Conservation (phyloP, 2,888 invertebrate species). For the Cosmopolites sordidus region DNA sequence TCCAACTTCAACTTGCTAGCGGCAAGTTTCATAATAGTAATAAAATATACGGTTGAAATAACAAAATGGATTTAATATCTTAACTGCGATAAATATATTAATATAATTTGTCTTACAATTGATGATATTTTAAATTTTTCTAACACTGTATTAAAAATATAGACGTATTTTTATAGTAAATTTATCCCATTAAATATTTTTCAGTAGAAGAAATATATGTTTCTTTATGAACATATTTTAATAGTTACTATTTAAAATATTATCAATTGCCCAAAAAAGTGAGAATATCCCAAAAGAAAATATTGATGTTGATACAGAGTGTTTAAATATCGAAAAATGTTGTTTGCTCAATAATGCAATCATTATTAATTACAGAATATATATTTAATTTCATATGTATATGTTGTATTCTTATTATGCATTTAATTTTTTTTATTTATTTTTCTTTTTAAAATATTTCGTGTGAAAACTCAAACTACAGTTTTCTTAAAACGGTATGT, state of each 20-base stretch:
- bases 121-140: too few species aligned
- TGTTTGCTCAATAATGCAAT: conserved; percentile 6
- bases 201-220: background rate
- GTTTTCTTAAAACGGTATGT: too few species aligned
- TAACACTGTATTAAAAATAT: too few species aligned
- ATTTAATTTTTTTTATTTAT: background rate
- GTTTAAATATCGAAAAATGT: background rate
- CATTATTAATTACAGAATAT: background rate
- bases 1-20: conserved; percentile 25
- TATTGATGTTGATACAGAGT: background rate
- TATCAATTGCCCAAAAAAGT: background rate
- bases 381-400: background rate
- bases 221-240: too few species aligned
- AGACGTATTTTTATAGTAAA: too few species aligned
- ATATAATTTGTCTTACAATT: too few species aligned
- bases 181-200: background rate
- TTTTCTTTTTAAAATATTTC: too few species aligned
- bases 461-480: too few species aligned
- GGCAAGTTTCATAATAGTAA: conserved; percentile 9
- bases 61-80: too few species aligned
- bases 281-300: background rate
- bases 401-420: background rate
- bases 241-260: too few species aligned
- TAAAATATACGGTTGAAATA: too few species aligned
- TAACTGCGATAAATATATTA: too few species aligned